Evolutionary conservation across 2,113 vertebrate genomes (phyloP), one percentile per base, ranked within the genome.

Genomic region (Rhombomys opimus): DNA sequence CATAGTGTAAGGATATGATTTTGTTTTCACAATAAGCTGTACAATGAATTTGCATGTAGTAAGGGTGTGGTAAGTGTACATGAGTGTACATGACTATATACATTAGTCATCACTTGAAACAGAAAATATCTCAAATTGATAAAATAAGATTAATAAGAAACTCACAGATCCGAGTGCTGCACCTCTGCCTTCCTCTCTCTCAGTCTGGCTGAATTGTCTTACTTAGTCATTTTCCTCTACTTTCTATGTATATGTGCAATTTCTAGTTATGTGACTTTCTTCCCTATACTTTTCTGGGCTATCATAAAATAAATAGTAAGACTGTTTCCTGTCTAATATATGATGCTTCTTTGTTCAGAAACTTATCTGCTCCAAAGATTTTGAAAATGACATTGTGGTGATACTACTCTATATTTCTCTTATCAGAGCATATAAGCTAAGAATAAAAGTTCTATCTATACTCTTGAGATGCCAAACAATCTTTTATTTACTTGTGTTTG

Each of bases 81-180:
- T 61, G 1, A 76, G 1, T 8, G 8, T 81, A 8, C 38, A 7
- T 73, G 0, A 77, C 87, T 89, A 2, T 63, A 12, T 90, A 7
- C 17, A 59, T 86, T 89, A 78, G 57, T 86, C 63, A 57, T 32
- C 90, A 30, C 38, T 95, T 92, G 35, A 94, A 93, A 68, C 23
- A 25, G 25, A 54, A 90, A 72, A 78, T 94, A 72, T 75, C 52
- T 88, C 1, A 46, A 95, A 10, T 38, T 90, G 78, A 18, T 23
- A 20, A 54, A 93, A 87, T 73, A 77, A 87, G 77, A n/a, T 85
- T 65, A 86, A 17, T 80, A n/a, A 61, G 41, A 77, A 54, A 65
- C 22, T 9, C 13, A 27, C 35, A 89, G 68, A 78, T 90, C 27
- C 5, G 22, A 35, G 11, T 23, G 52, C 1, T 7, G 11, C 8